Conservation (phyloP, 1,140 invertebrate genomes). For the Drosophila parvula region DNA sequence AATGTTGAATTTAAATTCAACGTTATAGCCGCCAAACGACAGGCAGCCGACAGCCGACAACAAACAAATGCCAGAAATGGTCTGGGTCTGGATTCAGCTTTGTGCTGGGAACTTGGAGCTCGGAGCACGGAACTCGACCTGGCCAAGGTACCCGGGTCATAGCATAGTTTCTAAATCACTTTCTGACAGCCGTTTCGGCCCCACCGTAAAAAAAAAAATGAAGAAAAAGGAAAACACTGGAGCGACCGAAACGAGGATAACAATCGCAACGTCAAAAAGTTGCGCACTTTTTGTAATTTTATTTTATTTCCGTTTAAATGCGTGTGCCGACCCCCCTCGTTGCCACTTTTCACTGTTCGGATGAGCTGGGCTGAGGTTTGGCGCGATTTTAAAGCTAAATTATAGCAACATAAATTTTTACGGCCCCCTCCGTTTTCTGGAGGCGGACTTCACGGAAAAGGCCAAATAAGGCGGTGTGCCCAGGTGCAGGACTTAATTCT, state of each 20-base stretch:
- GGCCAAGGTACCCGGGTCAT: constrained; percentile 42
- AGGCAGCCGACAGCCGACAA: constrained; percentile 45
- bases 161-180: constrained; percentile 81
- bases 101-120: constrained; percentile 4
- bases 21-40: constrained; percentile 66
- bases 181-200: constrained; percentile 71
- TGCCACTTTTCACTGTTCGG: constrained; percentile 25
- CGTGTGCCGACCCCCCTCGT: constrained; percentile 52
- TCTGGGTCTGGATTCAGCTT: constrained; percentile 9
- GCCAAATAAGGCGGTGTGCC: constrained; percentile 26
- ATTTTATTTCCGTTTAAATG: constrained; percentile 82
- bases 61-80: constrained; percentile 63
- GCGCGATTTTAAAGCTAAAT: constrained; percentile 77
- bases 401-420: constrained; percentile 79
- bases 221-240: constrained; percentile 27
- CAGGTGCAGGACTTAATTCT: constrained; percentile 78
- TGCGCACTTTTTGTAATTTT: constrained; percentile 82
- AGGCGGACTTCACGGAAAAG: constrained; percentile 8
- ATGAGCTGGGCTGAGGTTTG: constrained; percentile 23
- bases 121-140: constrained; percentile 25
- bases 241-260: constrained; percentile 63
- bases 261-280: constrained; percentile 79
- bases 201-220: constrained; percentile 7
- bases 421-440: constrained; percentile 39
- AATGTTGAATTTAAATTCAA: constrained; percentile 74